A percentile compares a stretch with the other conserved stretches of the same genome.
phyloP scores from a whole-genome alignment of 1,140 invertebrate genomes.

The Cherax quadricarinatus region DNA sequence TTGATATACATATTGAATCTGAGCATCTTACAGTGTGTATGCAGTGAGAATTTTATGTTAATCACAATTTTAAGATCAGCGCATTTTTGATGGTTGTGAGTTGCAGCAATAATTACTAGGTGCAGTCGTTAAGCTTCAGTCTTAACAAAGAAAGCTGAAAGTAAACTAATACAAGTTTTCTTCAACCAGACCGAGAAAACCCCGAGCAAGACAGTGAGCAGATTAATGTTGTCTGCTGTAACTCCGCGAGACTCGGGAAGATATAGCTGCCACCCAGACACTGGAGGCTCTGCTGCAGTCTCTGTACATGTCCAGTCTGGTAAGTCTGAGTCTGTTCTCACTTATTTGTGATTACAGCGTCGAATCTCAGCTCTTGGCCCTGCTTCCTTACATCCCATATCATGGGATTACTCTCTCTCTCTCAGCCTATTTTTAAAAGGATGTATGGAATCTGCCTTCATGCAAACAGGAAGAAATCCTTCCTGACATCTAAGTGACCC shows the following conservation, averaged over 20 bases:
- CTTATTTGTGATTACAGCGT: background rate
- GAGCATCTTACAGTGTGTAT: too few species aligned
- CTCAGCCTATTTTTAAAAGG: background rate
- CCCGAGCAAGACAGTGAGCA: constrained; percentile 22
- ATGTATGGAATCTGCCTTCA: background rate
- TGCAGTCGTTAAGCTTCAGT: too few species aligned
- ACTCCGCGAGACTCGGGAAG: constrained; percentile 28
- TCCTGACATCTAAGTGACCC: too few species aligned
- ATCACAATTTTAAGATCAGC: too few species aligned
- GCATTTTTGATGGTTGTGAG: too few species aligned
- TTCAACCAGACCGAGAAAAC: constrained; percentile 46
- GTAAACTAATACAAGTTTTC: background rate
- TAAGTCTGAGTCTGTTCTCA: background rate
- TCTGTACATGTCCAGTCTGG: constrained; percentile 45
- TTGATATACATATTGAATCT: too few species aligned
- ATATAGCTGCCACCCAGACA: constrained; percentile 49
- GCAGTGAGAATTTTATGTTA: too few species aligned
- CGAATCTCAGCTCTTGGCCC: background rate
- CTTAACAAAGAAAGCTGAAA: too few species aligned
- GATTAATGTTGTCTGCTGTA: constrained; percentile 31
- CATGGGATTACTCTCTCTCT: background rate
- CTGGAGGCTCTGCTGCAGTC: constrained; percentile 31
- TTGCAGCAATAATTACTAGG: too few species aligned
- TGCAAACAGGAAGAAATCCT: background rate
- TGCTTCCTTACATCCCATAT: background rate